Evolutionary conservation across 2,888 invertebrate genomes (phyloP).

Genomic region (Ametastegia equiseti): DNA sequence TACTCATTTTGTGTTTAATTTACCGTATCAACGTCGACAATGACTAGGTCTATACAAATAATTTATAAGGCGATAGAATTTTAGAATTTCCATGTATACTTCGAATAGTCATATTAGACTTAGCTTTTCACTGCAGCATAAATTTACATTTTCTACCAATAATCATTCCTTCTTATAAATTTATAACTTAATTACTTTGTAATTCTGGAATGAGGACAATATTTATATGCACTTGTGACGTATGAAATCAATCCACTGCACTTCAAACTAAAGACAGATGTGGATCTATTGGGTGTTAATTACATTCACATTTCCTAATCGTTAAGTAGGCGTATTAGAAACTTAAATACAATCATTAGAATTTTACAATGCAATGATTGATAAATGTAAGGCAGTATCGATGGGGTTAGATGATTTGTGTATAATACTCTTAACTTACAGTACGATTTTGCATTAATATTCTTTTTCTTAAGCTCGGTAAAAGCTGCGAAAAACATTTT

Average conservation of each 20-base stretch:
- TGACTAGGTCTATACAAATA: neutral
- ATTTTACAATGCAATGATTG: neutral
- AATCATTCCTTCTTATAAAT: neutral
- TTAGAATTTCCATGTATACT: neutral
- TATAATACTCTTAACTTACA: neutral
- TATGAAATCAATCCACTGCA: neutral
- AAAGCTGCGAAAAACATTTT: neutral
- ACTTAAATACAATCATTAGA: constrained; percentile 3
- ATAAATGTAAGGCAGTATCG: neutral
- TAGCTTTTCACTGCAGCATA: neutral
- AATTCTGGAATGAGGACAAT: neutral
- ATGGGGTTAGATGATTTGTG: neutral
- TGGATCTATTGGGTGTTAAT: neutral
- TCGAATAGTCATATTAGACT: neutral
- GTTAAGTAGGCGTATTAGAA: neutral
- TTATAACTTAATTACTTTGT: neutral
- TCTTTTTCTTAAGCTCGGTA: neutral
- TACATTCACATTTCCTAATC: neutral
- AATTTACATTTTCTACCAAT: neutral
- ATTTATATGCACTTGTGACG: neutral
- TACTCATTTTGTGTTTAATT: neutral
- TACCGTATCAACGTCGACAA: neutral
- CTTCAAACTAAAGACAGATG: neutral
- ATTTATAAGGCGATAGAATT: neutral
- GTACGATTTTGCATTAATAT: neutral